phyloP scores from a whole-genome alignment of 1,140 invertebrate species.

The Teleogryllus occipitalis region DNA sequence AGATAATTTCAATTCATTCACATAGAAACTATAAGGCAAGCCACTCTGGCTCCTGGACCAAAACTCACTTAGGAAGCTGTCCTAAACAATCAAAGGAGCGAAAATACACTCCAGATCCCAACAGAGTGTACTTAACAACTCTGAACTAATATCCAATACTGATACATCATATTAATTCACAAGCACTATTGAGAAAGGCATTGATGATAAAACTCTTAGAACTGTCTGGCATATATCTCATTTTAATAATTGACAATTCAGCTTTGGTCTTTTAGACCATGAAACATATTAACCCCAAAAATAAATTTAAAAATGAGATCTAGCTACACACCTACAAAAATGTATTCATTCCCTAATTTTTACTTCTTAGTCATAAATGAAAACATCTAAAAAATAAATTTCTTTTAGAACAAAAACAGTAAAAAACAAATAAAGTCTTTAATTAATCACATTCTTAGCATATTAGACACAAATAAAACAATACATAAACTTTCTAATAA shows the following conservation, averaged over 20 bases:
- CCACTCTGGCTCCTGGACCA: too few species aligned
- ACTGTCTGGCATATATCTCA: neutral
- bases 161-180: neutral
- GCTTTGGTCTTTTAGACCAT: neutral
- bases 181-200: neutral
- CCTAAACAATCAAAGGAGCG: too few species aligned
- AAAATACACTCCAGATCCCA: too few species aligned
- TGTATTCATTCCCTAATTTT: neutral
- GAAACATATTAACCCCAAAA: slow-evolving; percentile 8
- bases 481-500: neutral
- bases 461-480: neutral
- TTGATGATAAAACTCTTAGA: slow-evolving; percentile 6
- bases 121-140: too few species aligned
- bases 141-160: neutral
- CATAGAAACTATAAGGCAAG: too few species aligned
- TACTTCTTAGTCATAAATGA: neutral
- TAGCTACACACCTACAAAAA: neutral
- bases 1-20: neutral
- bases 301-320: slow-evolving; percentile 4
- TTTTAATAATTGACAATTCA: slow-evolving; percentile 3
- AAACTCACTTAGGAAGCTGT: too few species aligned
- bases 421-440: neutral
- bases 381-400: slow-evolving; percentile 2
- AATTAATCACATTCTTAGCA: neutral
- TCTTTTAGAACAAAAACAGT: neutral